Evolutionary conservation across 1,140 invertebrate genomes (phyloP), one percentile per base, ranked within the genome.

Genomic region (Alviniconcha marisindica): DNA sequence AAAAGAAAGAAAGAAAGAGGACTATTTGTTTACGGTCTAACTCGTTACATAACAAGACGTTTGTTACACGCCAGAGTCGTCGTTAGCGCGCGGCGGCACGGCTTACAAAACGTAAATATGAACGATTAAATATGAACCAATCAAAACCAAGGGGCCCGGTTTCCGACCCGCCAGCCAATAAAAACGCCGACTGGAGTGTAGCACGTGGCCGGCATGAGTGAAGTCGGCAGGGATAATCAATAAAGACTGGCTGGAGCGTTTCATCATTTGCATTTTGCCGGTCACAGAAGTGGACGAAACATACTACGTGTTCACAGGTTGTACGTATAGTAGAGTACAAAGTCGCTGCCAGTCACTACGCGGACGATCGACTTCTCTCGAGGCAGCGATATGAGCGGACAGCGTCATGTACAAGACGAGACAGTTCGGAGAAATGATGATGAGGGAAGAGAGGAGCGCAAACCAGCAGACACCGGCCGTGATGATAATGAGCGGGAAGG

Each of bases 241-340:
- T 38, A 71, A 40, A 7, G 5, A 24, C 36, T 31, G 69, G 31
- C 36, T 31, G 12, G 36, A 31, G 63, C 28, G 28, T 28, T 36
- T 36, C 24, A 40, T 51, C 73, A 76, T 76, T 76, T 44, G 73
- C 73, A 76, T 76, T 76, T 76, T 51, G 73, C 73, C 73, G 73
- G 73, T 71, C 33, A 15, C 24, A n/a, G n/a, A 71, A 71, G 69
- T 36, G 40, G 36, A 71, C 36, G 69, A 71, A 5, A 28, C 69
- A 5, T 18, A 21, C 7, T n/a, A n/a, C n/a, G n/a, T n/a, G n/a
- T n/a, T n/a, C n/a, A n/a, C n/a, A n/a, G n/a, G n/a, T n/a, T n/a
- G n/a, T n/a, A n/a, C n/a, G n/a, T n/a, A n/a, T n/a, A n/a, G n/a
- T n/a, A n/a, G n/a, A n/a, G n/a, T n/a, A n/a, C 5, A 48, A 48